Conservation (phyloP, 1,140 invertebrate genomes). For the Drosophila navojoa region DNA sequence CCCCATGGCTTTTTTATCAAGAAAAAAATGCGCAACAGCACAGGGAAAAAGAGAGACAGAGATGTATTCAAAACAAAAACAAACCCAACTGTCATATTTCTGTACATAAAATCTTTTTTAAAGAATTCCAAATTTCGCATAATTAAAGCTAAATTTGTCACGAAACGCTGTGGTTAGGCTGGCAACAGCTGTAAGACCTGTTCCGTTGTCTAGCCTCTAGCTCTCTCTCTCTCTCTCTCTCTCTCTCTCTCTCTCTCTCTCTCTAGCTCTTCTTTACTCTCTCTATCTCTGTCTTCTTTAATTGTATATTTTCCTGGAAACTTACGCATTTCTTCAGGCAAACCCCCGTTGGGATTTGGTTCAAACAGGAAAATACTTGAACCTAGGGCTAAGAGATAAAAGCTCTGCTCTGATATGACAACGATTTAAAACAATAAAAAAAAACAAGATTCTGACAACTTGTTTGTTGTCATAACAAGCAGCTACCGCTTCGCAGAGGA, state of each 20-base stretch:
- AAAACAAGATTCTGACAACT: constrained; percentile 69
- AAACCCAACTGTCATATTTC: constrained; percentile 57
- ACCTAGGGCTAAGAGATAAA: constrained; percentile 25
- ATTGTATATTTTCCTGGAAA: constrained; percentile 19
- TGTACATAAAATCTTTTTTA: constrained; percentile 64
- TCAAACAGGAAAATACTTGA: constrained; percentile 34
- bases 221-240: background rate
- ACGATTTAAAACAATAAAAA: constrained; percentile 21
- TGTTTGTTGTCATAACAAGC: constrained; percentile 78
- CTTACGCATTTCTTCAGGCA: constrained; percentile 12
- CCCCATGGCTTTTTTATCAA: constrained; percentile 52
- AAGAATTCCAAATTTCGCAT: constrained; percentile 46
- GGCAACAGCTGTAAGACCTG: constrained; percentile 51
- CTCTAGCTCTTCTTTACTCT: background rate
- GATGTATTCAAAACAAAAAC: constrained; percentile 17
- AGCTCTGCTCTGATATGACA: constrained; percentile 14
- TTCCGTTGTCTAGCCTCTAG: constrained; percentile 32
- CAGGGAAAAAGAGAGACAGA: background rate
- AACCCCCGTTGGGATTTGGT: constrained; percentile 5
- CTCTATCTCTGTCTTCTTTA: background rate
- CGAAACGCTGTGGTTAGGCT: constrained; percentile 43
- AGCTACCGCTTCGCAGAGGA: constrained; percentile 59
- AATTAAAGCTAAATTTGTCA: constrained; percentile 73
- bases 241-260: constrained; percentile 26
- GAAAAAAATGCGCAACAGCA: constrained; percentile 62